Evolutionary conservation across 2,797 vertebrate species (phyloP).

Genomic region (Gallinago nigripennis): DNA sequence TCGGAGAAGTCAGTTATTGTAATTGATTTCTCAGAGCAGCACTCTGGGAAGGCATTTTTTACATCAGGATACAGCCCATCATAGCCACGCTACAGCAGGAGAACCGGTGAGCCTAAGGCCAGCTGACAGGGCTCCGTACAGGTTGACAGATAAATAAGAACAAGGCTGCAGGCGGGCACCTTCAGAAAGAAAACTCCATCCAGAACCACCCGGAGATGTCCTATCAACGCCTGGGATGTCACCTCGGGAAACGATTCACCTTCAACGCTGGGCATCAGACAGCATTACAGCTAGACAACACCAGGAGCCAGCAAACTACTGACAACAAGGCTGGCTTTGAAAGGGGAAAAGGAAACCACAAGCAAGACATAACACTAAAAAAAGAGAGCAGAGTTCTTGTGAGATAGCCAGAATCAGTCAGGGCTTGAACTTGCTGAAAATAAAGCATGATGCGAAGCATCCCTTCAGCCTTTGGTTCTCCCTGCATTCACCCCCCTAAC

Average conservation of each 20-base stretch:
- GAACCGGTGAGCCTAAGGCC: background rate
- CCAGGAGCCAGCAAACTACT: background rate
- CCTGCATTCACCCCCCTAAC: background rate
- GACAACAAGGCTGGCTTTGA: background rate
- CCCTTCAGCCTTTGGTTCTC: background rate
- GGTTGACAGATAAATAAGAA: background rate
- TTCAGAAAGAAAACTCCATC: background rate
- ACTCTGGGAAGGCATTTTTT: background rate
- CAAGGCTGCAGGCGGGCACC: background rate
- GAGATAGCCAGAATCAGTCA: background rate
- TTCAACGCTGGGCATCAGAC: background rate
- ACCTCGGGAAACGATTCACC: background rate
- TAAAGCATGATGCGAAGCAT: accelerated
- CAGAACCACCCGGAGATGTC: background rate
- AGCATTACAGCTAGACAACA: background rate
- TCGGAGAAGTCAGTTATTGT: background rate
- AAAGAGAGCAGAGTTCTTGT: background rate
- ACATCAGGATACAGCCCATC: background rate
- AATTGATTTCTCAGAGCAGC: background rate
- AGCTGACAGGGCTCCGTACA: background rate
- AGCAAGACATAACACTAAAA: background rate
- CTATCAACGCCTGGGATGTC: background rate
- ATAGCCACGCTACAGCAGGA: accelerated
- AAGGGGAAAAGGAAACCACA: background rate
- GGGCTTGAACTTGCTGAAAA: background rate